phyloP scores from a whole-genome alignment of 2,797 vertebrate species.

The Nasua narica region DNA sequence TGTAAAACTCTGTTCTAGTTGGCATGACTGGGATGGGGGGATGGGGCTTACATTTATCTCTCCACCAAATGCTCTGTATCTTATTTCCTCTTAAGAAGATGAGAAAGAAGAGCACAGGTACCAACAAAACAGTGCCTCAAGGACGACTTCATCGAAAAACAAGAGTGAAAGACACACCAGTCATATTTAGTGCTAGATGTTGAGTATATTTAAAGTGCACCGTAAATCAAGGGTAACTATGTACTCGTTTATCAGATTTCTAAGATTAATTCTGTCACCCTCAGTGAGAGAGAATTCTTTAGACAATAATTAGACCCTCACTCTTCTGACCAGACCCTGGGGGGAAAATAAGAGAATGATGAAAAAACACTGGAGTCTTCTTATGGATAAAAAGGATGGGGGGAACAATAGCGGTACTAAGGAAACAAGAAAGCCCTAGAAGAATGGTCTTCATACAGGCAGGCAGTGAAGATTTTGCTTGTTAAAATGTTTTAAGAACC shows the following conservation, averaged over 20 bases:
- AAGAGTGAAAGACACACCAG: background rate
- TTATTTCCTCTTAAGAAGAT: background rate
- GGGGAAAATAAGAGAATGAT: background rate
- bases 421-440: background rate
- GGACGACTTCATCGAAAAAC: background rate
- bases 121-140: background rate
- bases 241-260: background rate
- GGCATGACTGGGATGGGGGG: background rate
- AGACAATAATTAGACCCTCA: background rate
- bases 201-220: background rate
- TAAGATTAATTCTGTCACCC: background rate
- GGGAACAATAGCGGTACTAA: background rate
- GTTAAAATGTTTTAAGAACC: background rate
- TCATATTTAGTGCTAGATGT: background rate
- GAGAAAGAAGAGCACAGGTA: background rate
- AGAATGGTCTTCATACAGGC: background rate
- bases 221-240: background rate
- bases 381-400: background rate
- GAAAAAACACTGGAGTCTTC: background rate
- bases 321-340: background rate
- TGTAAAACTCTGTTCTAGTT: background rate
- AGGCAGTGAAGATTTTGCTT: background rate
- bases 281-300: background rate
- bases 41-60: background rate
- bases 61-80: background rate